These are phyloP conservation scores for Trachops cirrhosus DNA, from an alignment of 2,797 vertebrate genomes.

Conservation along the genomic window DNA sequence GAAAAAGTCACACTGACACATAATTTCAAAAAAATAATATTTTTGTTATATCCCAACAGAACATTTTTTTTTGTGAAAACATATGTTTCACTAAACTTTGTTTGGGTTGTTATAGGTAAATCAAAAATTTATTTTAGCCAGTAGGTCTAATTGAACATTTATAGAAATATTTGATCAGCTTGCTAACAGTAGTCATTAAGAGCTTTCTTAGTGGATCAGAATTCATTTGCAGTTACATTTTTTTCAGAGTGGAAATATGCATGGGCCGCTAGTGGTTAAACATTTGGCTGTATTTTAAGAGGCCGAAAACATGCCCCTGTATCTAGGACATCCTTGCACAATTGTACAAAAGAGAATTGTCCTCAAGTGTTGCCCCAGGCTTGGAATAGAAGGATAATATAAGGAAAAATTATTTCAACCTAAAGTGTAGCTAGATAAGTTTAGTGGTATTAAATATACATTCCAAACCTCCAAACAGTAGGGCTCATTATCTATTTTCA, in stretches of 20 bases:
- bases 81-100: neutral
- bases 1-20: neutral
- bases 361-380: neutral
- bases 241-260: neutral
- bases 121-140: conserved; percentile 15
- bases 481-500: conserved; percentile 24
- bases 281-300: conserved; percentile 3
- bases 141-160: conserved; percentile 30
- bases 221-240: neutral
- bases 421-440: conserved; percentile 8
- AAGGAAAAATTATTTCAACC: neutral
- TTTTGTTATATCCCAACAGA: neutral
- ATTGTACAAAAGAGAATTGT: neutral
- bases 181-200: neutral
- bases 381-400: neutral
- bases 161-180: conserved; percentile 21
- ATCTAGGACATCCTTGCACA: neutral
- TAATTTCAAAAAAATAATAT: conserved; percentile 10
- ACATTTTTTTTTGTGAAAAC: neutral
- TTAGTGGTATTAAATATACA: neutral
- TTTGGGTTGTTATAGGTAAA: neutral
- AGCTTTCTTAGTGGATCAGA: neutral
- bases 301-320: neutral
- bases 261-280: conserved; percentile 31
- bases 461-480: neutral